Percentiles rank a stretch among this genome's conserved stretches.
Conservation (phyloP, 2,113 vertebrate genomes). For the Oplegnathus fasciatus region DNA sequence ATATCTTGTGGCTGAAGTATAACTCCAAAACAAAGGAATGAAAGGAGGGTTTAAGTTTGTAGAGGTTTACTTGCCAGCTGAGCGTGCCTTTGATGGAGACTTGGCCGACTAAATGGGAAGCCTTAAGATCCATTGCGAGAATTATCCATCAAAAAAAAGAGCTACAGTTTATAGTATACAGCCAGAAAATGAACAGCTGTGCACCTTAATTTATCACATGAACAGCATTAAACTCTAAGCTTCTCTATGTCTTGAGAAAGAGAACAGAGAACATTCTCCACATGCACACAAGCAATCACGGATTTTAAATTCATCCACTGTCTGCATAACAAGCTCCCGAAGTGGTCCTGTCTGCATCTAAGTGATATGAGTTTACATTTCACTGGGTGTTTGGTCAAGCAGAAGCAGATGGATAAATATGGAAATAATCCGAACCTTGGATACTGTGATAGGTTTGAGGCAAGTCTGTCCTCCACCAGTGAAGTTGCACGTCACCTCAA, state of each 20-base stretch:
- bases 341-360: constrained; percentile 7
- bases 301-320: constrained; percentile 8
- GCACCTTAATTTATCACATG: constrained; percentile 20
- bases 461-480: constrained; percentile 95
- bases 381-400: background rate
- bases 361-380: constrained; percentile 16
- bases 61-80: constrained; percentile 14
- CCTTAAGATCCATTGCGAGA: constrained; percentile 28
- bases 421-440: constrained; percentile 87
- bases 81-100: background rate
- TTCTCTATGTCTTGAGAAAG: constrained; percentile 3
- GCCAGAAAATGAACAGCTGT: constrained; percentile 38
- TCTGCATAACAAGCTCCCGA: background rate
- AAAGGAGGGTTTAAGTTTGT: constrained; percentile 12
- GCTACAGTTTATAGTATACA: background rate
- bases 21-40: constrained; percentile 4
- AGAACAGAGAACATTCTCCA: constrained; percentile 17
- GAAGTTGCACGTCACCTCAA: constrained; percentile 96
- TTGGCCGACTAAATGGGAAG: constrained; percentile 20
- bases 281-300: background rate
- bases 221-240: constrained; percentile 3
- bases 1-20: background rate
- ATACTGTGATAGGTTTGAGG: constrained; percentile 91
- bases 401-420: background rate
- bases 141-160: constrained; percentile 30